phyloP scores from a whole-genome alignment of 2,113 vertebrate species.

The Athene noctua region DNA sequence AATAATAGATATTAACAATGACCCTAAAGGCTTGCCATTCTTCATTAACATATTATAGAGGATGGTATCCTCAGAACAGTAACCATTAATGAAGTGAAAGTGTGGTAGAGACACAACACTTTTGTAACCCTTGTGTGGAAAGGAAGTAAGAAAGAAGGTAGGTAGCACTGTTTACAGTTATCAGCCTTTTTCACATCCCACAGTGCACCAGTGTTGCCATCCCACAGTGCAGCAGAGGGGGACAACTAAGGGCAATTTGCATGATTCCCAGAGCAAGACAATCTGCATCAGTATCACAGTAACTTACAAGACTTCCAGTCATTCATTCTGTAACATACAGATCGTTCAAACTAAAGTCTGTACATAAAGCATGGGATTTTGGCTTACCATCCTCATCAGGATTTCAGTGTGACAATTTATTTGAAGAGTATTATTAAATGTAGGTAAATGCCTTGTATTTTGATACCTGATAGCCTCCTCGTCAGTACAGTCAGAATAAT shows the following conservation, averaged over 20 bases:
- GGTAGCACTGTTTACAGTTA: fast-evolving
- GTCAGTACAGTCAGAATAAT: not conserved
- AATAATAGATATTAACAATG: not conserved
- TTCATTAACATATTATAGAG: not conserved
- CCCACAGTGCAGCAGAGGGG: not conserved
- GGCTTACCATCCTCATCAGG: not conserved
- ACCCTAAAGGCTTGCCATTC: not conserved
- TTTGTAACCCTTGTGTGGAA: not conserved
- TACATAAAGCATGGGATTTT: not conserved
- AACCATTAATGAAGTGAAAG: not conserved
- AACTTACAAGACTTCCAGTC: not conserved
- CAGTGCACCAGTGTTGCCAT: not conserved
- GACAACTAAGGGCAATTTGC: not conserved
- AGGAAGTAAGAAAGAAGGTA: not conserved
- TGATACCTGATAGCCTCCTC: not conserved
- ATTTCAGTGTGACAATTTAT: not conserved
- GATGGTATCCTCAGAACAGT: not conserved
- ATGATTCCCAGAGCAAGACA: not conserved
- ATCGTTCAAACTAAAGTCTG: not conserved
- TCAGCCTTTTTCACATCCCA: not conserved
- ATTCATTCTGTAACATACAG: not conserved
- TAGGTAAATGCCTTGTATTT: not conserved
- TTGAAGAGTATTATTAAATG: not conserved
- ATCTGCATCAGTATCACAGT: not conserved
- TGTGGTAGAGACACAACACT: not conserved